phyloP scores from a whole-genome alignment of 2,888 invertebrate species.

The Priocnemis perturbator region DNA sequence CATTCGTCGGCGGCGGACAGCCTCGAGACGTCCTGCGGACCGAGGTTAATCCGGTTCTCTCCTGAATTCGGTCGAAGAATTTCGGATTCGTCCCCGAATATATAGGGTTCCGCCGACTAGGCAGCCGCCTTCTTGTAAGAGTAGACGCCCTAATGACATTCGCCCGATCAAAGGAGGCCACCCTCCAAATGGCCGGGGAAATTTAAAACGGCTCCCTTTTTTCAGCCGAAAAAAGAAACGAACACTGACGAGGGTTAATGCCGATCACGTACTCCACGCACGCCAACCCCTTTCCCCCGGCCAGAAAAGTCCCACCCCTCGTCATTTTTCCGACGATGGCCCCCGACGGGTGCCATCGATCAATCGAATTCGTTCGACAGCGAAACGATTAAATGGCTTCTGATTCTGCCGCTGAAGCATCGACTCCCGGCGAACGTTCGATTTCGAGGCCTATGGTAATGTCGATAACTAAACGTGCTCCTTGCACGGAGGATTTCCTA shows the following conservation, averaged over 20 bases:
- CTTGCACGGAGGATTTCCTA: background rate
- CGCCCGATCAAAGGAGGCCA: conserved; percentile 66
- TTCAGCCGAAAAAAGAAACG: conserved; percentile 55
- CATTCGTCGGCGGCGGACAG: no score
- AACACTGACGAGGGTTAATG: conserved; percentile 65
- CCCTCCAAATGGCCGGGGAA: conserved; percentile 67
- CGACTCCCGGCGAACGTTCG: background rate
- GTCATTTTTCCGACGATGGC: conserved; percentile 48
- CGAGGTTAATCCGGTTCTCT: conserved; percentile 20
- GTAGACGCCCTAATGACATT: conserved; percentile 66
- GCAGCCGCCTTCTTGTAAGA: conserved; percentile 35
- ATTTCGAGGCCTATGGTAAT: background rate
- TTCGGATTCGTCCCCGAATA: conserved; percentile 32
- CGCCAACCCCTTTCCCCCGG: conserved; percentile 51
- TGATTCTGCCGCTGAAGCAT: background rate
- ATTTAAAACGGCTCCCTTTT: conserved; percentile 65
- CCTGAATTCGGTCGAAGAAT: conserved; percentile 31
- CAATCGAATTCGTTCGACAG: conserved; percentile 39
- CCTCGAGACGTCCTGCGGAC: background rate
- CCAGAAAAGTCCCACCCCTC: conserved; percentile 43
- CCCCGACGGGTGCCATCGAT: conserved; percentile 38
- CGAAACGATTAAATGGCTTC: no score
- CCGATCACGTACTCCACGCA: conserved; percentile 64
- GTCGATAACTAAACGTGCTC: background rate
- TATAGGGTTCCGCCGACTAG: conserved; percentile 13